phyloP scores from a whole-genome alignment of 2,113 vertebrate species.

The Myiopsitta monachus region DNA sequence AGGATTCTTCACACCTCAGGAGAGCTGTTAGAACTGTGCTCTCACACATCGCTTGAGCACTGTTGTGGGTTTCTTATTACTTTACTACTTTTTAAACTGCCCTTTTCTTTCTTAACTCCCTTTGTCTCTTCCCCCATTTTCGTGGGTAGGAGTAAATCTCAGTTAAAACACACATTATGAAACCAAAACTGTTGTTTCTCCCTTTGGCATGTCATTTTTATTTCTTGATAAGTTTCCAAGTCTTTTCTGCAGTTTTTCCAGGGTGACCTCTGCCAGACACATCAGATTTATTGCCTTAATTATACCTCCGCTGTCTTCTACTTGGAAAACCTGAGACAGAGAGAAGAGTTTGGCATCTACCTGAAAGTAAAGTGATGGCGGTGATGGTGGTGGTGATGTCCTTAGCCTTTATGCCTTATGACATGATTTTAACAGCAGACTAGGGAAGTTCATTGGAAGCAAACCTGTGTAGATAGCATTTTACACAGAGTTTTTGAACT shows the following conservation, averaged over 20 bases:
- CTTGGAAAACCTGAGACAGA: slow-evolving; percentile 85
- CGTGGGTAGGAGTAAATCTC: not conserved
- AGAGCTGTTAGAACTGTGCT: not conserved
- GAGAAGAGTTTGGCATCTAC: slow-evolving; percentile 88
- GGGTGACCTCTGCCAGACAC: slow-evolving; percentile 84
- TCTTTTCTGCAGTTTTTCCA: slow-evolving; percentile 75
- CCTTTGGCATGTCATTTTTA: not conserved
- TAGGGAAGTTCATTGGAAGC: not conserved
- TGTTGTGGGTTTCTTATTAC: not conserved
- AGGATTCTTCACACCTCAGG: not conserved
- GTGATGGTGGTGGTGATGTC: not conserved
- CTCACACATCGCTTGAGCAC: not conserved
- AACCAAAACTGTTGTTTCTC: not conserved
- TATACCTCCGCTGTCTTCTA: slow-evolving; percentile 86
- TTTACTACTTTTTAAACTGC: not conserved
- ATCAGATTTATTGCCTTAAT: slow-evolving; percentile 92
- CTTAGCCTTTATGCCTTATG: not conserved
- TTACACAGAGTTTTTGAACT: not conserved
- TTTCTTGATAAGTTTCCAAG: not conserved
- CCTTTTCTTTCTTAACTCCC: not conserved
- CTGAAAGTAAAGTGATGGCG: slow-evolving; percentile 80
- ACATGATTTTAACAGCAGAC: not conserved
- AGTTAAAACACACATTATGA: not conserved
- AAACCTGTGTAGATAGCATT: not conserved
- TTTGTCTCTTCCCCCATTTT: not conserved